Conservation (phyloP, 37 sponge, comb jelly and placozoan genomes). For the Agelas oroides region DNA sequence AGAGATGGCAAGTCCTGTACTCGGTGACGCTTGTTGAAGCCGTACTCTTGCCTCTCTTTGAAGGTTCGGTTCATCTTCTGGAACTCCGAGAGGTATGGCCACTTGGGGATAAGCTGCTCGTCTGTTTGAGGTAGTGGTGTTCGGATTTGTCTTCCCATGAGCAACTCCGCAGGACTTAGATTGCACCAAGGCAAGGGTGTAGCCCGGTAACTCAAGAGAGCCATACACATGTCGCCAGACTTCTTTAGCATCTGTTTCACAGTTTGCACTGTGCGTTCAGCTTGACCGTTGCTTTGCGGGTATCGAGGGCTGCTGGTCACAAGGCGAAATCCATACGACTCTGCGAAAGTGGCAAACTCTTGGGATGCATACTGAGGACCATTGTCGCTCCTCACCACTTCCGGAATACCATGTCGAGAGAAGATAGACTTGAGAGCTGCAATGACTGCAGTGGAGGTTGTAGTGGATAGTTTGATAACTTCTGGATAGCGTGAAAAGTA, state of each 20-base stretch:
- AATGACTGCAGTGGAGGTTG: slow-evolving; percentile 6
- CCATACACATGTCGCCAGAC: not conserved
- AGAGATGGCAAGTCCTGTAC: not conserved
- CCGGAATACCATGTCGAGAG: slow-evolving; percentile 20
- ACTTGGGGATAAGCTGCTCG: not conserved
- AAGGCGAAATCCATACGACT: no score
- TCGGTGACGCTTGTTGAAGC: not conserved
- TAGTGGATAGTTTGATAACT: slow-evolving; percentile 19
- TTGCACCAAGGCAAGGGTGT: no score
- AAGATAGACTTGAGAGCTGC: slow-evolving; percentile 4
- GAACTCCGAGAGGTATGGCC: not conserved
- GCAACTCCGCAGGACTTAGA: not conserved
- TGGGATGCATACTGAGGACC: no score
- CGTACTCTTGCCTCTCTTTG: not conserved
- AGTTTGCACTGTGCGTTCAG: no score
- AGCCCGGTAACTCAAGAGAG: not conserved
- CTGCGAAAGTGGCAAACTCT: no score
- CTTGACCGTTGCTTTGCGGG: no score
- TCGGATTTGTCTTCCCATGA: not conserved
- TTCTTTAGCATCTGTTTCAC: no score
- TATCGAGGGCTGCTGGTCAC: no score
- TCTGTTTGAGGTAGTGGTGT: not conserved
- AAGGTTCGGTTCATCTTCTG: not conserved
- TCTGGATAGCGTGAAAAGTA: slow-evolving; percentile 51
- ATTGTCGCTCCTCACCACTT: slow-evolving; percentile 3